Conservation (phyloP, 1,140 invertebrate species). For the Meteorus sp. region DNA sequence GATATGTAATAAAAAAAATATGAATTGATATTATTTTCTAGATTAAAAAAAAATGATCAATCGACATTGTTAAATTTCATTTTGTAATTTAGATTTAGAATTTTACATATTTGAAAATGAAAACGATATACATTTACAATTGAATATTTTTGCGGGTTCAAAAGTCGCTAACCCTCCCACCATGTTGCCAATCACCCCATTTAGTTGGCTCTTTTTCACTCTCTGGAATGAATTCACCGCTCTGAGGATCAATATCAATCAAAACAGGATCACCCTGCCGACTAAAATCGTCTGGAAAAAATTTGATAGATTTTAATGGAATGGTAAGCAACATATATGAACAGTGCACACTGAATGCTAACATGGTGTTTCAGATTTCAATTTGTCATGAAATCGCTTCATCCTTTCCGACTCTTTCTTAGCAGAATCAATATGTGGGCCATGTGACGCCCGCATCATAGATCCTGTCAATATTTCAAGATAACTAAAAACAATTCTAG, state of each 20-base stretch:
- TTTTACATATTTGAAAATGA: conserved; percentile 34
- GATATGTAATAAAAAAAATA: conserved; percentile 23
- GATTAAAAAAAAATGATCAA: conserved; percentile 28
- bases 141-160: conserved; percentile 30
- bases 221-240: conserved; percentile 40
- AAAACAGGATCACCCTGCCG: conserved; percentile 40
- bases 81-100: conserved; percentile 38
- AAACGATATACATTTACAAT: conserved; percentile 2
- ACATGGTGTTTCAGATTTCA: conserved; percentile 39
- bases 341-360: too few relatives aligned
- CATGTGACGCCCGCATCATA: background rate
- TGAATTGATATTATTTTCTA: conserved; percentile 31
- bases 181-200: conserved; percentile 49
- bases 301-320: too few relatives aligned
- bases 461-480: background rate
- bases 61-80: conserved; percentile 32
- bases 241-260: conserved; percentile 39
- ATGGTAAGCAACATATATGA: too few relatives aligned
- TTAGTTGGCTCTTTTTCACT: conserved; percentile 47
- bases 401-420: conserved; percentile 38
- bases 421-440: background rate
- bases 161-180: conserved; percentile 46
- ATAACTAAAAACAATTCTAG: background rate
- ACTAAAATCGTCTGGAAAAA: conserved; percentile 14
- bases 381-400: conserved; percentile 43